Conservation (phyloP, 37 sponge, comb jelly and placozoan species). For the Geodia barretti region DNA sequence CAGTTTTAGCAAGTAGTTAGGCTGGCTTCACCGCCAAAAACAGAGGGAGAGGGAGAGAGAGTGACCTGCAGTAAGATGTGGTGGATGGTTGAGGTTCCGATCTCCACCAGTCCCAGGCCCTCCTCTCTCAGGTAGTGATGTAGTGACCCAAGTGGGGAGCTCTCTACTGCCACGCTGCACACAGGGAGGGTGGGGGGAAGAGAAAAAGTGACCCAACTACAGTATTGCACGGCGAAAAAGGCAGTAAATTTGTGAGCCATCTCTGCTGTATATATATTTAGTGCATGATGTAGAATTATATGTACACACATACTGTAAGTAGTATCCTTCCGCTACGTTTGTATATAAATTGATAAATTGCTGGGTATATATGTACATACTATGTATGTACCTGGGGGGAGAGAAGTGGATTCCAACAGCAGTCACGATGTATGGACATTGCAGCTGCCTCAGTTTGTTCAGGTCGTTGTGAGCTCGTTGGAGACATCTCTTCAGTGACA, state of each 20-base stretch:
- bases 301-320: no score
- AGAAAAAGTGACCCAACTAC: no score
- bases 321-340: no score
- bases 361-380: no score
- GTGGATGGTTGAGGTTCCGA: constrained; percentile 35
- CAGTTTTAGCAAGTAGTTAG: neutral
- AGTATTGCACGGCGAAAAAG: no score
- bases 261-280: no score
- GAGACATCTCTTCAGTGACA: constrained; percentile 33
- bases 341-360: no score
- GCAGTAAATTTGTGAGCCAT: no score
- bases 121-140: constrained; percentile 3
- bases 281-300: no score
- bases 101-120: neutral
- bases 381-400: no score
- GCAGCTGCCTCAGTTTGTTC: constrained; percentile 15
- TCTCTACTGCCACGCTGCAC: constrained; percentile 62
- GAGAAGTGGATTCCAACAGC: constrained; percentile 41
- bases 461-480: constrained; percentile 16
- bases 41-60: neutral
- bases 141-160: constrained; percentile 61
- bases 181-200: no score
- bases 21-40: neutral
- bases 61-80: constrained; percentile 63
- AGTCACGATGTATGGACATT: constrained; percentile 36